phyloP scores from a whole-genome alignment of 2,888 invertebrate species.

The Sarcophaga caerulescens region DNA sequence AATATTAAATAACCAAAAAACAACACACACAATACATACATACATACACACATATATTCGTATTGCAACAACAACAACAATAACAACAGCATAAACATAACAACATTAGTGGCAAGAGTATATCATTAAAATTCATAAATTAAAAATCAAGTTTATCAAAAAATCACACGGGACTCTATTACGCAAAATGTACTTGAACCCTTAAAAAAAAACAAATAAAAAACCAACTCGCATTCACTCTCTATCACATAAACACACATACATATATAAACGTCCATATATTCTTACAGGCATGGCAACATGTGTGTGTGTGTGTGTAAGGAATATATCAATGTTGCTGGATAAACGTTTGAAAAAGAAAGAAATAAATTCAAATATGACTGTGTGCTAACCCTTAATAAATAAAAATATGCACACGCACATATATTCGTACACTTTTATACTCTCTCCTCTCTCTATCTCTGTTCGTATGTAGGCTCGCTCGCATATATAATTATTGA shows the following conservation, averaged over 20 bases:
- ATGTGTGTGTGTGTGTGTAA: background rate
- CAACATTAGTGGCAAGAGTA: conserved; percentile 12
- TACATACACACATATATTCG: background rate
- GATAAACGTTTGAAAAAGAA: conserved; percentile 26
- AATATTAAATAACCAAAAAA: conserved; percentile 48
- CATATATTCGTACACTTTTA: background rate
- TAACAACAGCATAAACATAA: background rate
- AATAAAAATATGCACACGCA: conserved; percentile 15
- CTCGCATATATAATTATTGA: conserved; percentile 32
- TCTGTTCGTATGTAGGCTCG: background rate
- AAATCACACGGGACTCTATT: conserved; percentile 70
- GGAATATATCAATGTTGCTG: conserved; percentile 9
- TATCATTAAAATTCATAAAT: conserved; percentile 69
- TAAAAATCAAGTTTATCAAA: conserved; percentile 69
- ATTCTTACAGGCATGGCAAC: background rate
- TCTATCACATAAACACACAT: background rate
- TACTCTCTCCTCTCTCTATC: background rate
- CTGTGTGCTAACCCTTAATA: conserved; percentile 45
- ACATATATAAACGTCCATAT: background rate
- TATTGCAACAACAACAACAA: too few relatives aligned
- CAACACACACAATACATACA: background rate
- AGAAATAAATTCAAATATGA: conserved; percentile 24
- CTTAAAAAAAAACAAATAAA: background rate
- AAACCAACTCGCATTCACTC: conserved; percentile 10
- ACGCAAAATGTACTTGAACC: conserved; percentile 59